Conservation (phyloP, 2,888 invertebrate genomes). For the Eupithecia tripunctaria region DNA sequence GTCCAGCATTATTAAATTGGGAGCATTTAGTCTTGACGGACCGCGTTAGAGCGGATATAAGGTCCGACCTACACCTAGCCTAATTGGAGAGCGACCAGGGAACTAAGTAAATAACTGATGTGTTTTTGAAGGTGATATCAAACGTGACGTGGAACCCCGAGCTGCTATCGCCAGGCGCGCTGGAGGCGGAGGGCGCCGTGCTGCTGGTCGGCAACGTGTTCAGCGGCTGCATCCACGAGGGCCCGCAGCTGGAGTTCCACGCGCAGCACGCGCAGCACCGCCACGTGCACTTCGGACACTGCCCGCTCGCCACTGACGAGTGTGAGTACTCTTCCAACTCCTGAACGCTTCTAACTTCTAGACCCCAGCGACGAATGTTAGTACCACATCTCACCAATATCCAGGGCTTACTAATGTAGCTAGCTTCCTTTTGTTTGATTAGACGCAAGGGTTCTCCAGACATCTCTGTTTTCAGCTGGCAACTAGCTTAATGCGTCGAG, state of each 20-base stretch:
- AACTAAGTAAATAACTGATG: constrained; percentile 2
- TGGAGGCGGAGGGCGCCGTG: constrained; percentile 89
- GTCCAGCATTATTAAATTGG: no score
- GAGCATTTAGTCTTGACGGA: not conserved
- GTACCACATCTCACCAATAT: not conserved
- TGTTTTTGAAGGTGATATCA: constrained; percentile 86
- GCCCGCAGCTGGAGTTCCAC: constrained; percentile 93
- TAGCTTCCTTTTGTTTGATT: not conserved
- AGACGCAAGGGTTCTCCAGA: not conserved
- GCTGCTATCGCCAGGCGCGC: constrained; percentile 88
- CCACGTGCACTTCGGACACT: constrained; percentile 90
- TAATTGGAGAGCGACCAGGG: not conserved
- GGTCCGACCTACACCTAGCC: not conserved
- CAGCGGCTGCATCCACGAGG: constrained; percentile 93
- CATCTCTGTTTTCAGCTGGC: not conserved
- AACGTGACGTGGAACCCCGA: constrained; percentile 92
- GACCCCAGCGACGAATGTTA: not conserved
- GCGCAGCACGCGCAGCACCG: constrained; percentile 85
- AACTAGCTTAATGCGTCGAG: not conserved
- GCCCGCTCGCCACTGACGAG: constrained; percentile 89
- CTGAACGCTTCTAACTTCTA: not conserved
- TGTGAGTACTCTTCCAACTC: constrained; percentile 66
- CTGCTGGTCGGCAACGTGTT: constrained; percentile 92
- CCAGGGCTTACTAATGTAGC: not conserved
- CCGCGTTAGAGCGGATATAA: not conserved